Conservation (phyloP, 2,797 vertebrate species). For the Bovichtus diacanthus region DNA sequence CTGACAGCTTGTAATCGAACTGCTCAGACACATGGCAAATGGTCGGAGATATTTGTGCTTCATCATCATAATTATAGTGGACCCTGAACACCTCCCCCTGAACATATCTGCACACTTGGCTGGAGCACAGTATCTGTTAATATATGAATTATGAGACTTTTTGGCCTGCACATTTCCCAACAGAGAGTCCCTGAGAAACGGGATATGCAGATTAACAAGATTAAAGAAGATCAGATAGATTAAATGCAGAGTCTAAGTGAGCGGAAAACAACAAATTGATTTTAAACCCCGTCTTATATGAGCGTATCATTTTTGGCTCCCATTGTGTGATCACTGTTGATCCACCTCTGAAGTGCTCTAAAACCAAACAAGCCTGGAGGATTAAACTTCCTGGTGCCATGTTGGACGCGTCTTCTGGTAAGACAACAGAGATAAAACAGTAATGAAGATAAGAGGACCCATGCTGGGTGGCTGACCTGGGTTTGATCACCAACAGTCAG, state of each 20-base stretch:
- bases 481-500: slow-evolving; percentile 52
- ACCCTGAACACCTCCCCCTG: slow-evolving; percentile 15
- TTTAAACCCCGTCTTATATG: slow-evolving; percentile 32
- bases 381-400: slow-evolving; percentile 57
- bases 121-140: slow-evolving; percentile 46
- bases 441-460: slow-evolving; percentile 59
- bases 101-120: slow-evolving; percentile 48
- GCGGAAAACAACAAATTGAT: slow-evolving; percentile 52
- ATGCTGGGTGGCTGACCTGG: slow-evolving; percentile 51
- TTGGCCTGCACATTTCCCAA: slow-evolving; percentile 55
- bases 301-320: slow-evolving; percentile 41
- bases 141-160: slow-evolving; percentile 53
- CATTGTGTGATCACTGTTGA: slow-evolving; percentile 41
- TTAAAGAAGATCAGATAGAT: slow-evolving; percentile 55
- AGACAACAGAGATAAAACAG: slow-evolving; percentile 58
- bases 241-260: slow-evolving; percentile 44
- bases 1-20: slow-evolving; percentile 61
- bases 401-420: slow-evolving; percentile 29
- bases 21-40: slow-evolving; percentile 57
- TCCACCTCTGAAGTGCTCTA: slow-evolving; percentile 35
- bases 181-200: slow-evolving; percentile 61
- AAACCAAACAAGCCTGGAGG: slow-evolving; percentile 40
- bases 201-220: slow-evolving; percentile 65
- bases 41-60: slow-evolving; percentile 62
- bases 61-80: slow-evolving; percentile 66